phyloP scores from a whole-genome alignment of 2,113 vertebrate genomes.

The Malurus melanocephalus region DNA sequence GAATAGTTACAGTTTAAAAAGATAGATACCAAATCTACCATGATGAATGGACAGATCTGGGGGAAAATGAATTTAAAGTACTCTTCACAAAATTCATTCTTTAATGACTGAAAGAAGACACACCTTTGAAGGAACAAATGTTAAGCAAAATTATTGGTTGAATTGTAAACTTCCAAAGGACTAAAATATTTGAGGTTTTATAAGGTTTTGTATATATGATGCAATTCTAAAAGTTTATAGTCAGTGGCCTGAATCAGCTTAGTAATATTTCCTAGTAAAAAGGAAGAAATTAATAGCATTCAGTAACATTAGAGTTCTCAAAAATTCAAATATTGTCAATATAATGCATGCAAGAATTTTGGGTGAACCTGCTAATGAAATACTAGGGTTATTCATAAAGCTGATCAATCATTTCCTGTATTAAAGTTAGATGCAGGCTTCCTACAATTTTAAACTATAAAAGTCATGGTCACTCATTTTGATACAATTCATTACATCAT shows the following conservation, averaged over 20 bases:
- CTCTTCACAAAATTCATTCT: background rate
- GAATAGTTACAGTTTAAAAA: background rate
- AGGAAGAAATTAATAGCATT: background rate
- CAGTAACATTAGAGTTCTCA: background rate
- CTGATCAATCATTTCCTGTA: background rate
- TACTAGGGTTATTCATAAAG: background rate
- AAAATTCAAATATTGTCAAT: background rate
- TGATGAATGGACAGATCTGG: background rate
- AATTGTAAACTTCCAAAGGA: background rate
- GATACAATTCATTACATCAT: slow-evolving; percentile 2
- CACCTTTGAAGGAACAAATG: background rate
- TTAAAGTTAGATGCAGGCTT: background rate
- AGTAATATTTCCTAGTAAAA: background rate
- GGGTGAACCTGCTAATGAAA: background rate
- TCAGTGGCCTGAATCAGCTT: background rate
- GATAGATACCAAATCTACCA: background rate
- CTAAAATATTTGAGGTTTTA: background rate
- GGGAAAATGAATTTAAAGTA: background rate
- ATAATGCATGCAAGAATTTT: background rate
- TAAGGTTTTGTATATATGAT: background rate
- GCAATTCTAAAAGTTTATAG: background rate
- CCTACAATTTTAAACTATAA: background rate
- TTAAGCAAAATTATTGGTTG: background rate
- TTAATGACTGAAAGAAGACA: background rate
- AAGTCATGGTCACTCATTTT: background rate